Evolutionary conservation across 1,140 invertebrate genomes (phyloP), one percentile per base, ranked within the genome.

Genomic region (Caerostris darwini): DNA sequence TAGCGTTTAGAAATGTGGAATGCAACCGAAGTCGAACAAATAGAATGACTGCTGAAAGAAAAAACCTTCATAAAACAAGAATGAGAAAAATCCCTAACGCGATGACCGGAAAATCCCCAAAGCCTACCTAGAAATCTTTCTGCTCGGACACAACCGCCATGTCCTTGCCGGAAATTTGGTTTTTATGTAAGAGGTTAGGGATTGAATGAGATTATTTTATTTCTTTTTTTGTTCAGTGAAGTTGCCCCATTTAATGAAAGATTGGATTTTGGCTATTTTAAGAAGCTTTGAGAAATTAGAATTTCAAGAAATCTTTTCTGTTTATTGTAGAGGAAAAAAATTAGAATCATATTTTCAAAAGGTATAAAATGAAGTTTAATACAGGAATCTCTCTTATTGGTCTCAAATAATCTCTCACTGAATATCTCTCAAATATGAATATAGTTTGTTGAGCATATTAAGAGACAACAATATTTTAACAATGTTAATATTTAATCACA

Each of bases 101-200:
- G 82, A 87, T 93, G 77, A 93, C 83, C 93, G 86, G 87, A 94
- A 71, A 83, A 94, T 88, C 86, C 86, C 67, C 88, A 90, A 90
- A 90, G 88, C 67, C 14, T 71, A 54, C 6, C 56, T 53, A 57
- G 50, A 67, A 50, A 61, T 67, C 67, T 17, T 88, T 34, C n/a
- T 59, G 53, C 57, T 85, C n/a, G 86, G 86, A 67, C 59, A 88
- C 8, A 88, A 12, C 10, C 50, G 7, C 19, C 50, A 19, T 71
- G 88, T 90, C 88, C 88, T 90, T 90, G 54, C 57, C 57, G 50
- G 10, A 64, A 59, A 14, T 87, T 87, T 87, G 5, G 14, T 87
- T 59, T 61, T 87, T 64, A 77, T 77, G 69, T 14, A 50, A 77
- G 69, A 77, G 34, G 34, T 77, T 77, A 50, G 54, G 82, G 19